A percentile compares a stretch with the other conserved stretches of the same genome.
phyloP scores from a whole-genome alignment of 2,888 invertebrate genomes.

The Bhutanitis thaidina region DNA sequence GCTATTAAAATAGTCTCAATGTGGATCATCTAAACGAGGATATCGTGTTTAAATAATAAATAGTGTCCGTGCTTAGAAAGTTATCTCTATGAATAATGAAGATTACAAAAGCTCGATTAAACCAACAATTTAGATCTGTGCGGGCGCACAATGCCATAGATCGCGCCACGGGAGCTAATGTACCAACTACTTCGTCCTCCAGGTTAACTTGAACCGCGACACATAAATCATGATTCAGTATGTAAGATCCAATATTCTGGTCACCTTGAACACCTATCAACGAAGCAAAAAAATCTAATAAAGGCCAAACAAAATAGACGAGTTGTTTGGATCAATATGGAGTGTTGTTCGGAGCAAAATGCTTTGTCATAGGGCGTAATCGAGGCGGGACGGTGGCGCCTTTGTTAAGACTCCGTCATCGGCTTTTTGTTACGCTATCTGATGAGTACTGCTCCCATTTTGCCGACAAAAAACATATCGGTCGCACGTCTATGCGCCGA shows the following conservation, averaged over 20 bases:
- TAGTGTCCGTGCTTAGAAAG: slow-evolving; percentile 4
- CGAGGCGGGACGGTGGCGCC: slow-evolving; percentile 74
- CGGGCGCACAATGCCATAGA: slow-evolving; percentile 65
- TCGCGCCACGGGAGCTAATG: slow-evolving; percentile 63
- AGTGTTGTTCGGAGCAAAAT: slow-evolving; percentile 69
- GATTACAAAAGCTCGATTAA: slow-evolving; percentile 73
- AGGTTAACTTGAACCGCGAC: slow-evolving; percentile 25
- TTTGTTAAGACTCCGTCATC: slow-evolving; percentile 68
- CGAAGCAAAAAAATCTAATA: slow-evolving; percentile 65
- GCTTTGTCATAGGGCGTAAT: slow-evolving; percentile 79
- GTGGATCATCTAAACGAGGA: slow-evolving; percentile 13
- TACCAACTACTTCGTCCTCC: slow-evolving; percentile 37
- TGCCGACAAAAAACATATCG: slow-evolving; percentile 59
- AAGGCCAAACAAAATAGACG: slow-evolving; percentile 67
- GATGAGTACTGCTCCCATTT: slow-evolving; percentile 78
- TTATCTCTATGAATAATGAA: background rate
- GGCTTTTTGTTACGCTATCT: slow-evolving; percentile 73
- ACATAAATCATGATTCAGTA: slow-evolving; percentile 16
- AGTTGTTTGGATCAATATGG: slow-evolving; percentile 78
- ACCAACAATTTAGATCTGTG: slow-evolving; percentile 69
- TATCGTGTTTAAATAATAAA: slow-evolving; percentile 9
- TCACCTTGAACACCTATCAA: slow-evolving; percentile 36
- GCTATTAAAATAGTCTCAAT: slow-evolving; percentile 16
- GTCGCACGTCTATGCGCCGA: slow-evolving; percentile 36
- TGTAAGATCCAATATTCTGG: slow-evolving; percentile 29